A percentile compares a stretch with the other conserved stretches of the same genome.
Conservation (phyloP, 2,888 invertebrate species). For the Cryptocheilus praepositus region DNA sequence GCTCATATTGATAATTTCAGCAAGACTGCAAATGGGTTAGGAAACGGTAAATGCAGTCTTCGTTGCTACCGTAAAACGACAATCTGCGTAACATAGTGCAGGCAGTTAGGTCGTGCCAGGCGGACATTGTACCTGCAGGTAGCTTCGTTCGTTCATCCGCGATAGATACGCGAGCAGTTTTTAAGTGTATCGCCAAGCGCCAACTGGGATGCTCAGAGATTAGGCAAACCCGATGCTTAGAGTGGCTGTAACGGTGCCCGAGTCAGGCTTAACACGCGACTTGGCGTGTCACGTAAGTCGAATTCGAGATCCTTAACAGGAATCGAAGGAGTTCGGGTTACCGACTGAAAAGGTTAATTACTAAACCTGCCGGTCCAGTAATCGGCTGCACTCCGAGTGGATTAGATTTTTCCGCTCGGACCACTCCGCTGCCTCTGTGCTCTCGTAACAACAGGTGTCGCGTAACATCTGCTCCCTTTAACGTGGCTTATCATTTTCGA, state of each 20-base stretch:
- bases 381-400: background rate
- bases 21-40: too few relatives aligned
- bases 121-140: too few relatives aligned
- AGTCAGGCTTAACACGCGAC: slow-evolving; percentile 44
- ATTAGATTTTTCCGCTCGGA: background rate
- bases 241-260: slow-evolving; percentile 24
- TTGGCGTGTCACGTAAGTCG: slow-evolving; percentile 43
- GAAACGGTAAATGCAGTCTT: too few relatives aligned
- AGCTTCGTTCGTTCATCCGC: too few relatives aligned
- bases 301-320: slow-evolving; percentile 44
- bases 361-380: slow-evolving; percentile 9
- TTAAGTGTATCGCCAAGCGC: slow-evolving; percentile 2
- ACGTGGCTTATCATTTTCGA: too few relatives aligned
- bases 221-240: slow-evolving; percentile 22
- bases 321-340: slow-evolving; percentile 35
- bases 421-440: too few relatives aligned
- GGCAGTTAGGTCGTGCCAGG: too few relatives aligned
- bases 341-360: slow-evolving; percentile 21
- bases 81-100: too few relatives aligned
- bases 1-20: too few relatives aligned
- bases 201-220: slow-evolving; percentile 16
- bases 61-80: too few relatives aligned
- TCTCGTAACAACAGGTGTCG: too few relatives aligned
- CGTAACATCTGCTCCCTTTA: too few relatives aligned
- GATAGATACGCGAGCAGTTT: background rate